Conservation (phyloP, 1,140 invertebrate species). For the Euura saliciscinereae region DNA sequence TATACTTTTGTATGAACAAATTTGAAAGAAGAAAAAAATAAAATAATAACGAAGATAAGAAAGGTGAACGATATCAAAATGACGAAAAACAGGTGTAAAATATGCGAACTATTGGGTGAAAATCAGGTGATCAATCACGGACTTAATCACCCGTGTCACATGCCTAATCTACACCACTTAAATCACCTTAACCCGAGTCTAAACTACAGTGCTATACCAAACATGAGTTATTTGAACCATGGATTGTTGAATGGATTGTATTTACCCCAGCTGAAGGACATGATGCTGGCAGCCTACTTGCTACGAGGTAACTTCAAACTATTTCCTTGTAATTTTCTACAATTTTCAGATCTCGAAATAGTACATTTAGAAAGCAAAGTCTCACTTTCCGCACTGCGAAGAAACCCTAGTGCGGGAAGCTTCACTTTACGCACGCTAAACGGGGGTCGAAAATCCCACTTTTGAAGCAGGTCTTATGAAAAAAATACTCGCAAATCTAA, state of each 20-base stretch:
- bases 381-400: no score
- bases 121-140: constrained; percentile 48
- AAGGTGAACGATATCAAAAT: constrained; percentile 26
- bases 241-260: constrained; percentile 50
- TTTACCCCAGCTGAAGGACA: constrained; percentile 62
- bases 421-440: no score
- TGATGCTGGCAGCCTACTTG: constrained; percentile 64
- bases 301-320: constrained; percentile 57
- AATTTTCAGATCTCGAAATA: not conserved
- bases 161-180: constrained; percentile 48
- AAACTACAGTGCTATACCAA: constrained; percentile 46
- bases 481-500: no score
- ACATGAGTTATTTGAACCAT: constrained; percentile 51
- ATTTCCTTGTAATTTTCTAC: not conserved
- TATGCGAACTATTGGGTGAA: constrained; percentile 59
- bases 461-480: no score
- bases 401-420: no score
- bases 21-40: not conserved
- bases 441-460: no score
- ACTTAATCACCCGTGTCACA: constrained; percentile 53
- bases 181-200: constrained; percentile 49
- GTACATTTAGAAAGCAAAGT: no score
- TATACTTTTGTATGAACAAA: not conserved
- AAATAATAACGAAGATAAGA: not conserved
- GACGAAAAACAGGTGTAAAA: constrained; percentile 59